Base-by-base conservation (phyloP, 2,797 vertebrate genomes). In the Sphaeramia orbicularis region DNA sequence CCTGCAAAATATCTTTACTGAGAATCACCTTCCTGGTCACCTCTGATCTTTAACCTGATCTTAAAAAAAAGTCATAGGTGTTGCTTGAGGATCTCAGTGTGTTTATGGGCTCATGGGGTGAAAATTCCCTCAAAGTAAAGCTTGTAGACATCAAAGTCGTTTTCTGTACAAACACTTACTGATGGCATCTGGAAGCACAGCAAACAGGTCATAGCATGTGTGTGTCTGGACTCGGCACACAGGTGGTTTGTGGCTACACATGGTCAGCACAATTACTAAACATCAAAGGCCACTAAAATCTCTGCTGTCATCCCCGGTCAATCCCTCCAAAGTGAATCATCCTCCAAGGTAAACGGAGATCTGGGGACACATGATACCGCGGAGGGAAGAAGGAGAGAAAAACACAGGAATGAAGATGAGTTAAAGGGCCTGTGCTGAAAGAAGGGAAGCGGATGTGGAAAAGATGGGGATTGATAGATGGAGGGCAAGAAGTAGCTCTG, bases 231-330 rank as follows among this genome's bases (percentile, higher is more conserved):
- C 40, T 27, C 16, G 43, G 56, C 47, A 55, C 35, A 47, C 40
- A 42, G 27, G 35, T 48, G 14, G 35, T 16, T 16, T 83, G 59
- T 48, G 42, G 69, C 71, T 57, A 32, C 74, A 76, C 59, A 36
- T 58, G 85, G 79, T 86, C 85, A 86, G 80, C 76, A 83, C 79
- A 88, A 87, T 86, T 79, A 83, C 62, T 32, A 48, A 65, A 86
- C 86, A 86, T 89, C 87, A 90, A 91, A 89, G 77, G 56, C 48
- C 30, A 37, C 72, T 62, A 69, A 75, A 64, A 83, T 74, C 61
- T 70, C 67, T 77, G 66, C 81, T 77, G 81, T 71, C 70, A 71
- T 77, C 65, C 50, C 56, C 21, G 16, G 43, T 54, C 15, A 38
- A 74, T 75, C 51, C 36, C 56, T 74, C 66, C 48, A 43, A 81